These are phyloP conservation scores for Parauchenoglanis ngamensis DNA, from an alignment of 2,797 vertebrate genomes.

Conservation along the genomic window DNA sequence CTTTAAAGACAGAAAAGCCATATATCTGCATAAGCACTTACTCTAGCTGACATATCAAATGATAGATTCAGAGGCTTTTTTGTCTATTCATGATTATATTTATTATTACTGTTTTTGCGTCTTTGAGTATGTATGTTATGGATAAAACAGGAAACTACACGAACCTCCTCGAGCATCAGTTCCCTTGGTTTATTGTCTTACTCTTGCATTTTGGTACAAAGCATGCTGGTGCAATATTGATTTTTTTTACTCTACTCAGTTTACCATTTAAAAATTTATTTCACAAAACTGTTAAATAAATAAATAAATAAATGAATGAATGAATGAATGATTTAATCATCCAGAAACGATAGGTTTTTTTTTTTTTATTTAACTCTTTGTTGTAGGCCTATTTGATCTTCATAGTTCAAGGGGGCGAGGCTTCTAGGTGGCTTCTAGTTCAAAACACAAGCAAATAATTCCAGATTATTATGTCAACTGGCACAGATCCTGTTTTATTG, in stretches of 20 bases:
- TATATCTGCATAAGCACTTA: background rate
- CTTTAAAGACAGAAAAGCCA: background rate
- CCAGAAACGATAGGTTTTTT: background rate
- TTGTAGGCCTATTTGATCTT: background rate
- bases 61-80: background rate
- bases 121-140: background rate
- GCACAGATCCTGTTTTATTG: background rate
- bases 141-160: background rate
- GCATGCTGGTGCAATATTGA: background rate
- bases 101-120: background rate
- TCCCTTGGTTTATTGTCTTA: background rate
- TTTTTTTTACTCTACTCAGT: background rate
- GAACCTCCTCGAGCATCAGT: background rate
- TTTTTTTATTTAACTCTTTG: background rate
- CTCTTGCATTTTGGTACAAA: background rate
- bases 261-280: background rate
- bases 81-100: background rate
- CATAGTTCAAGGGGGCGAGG: background rate
- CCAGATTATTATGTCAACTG: background rate
- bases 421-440: background rate
- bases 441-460: background rate
- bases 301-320: background rate
- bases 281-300: background rate
- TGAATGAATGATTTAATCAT: background rate
- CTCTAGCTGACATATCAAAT: background rate